Conservation (phyloP, 1,140 invertebrate genomes). For the Eulimnadia texana region DNA sequence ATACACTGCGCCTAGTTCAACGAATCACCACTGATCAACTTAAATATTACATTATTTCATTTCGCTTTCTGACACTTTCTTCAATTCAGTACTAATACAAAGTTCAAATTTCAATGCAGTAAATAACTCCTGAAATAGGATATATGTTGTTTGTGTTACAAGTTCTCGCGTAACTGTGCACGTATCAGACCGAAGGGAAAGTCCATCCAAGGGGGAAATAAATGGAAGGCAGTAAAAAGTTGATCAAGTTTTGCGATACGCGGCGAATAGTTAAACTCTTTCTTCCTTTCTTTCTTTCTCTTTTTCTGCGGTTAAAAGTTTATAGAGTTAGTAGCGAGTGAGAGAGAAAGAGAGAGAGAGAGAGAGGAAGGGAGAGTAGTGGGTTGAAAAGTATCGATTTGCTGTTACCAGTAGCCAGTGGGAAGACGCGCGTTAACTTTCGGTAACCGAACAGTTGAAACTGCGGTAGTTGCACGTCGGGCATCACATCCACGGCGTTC, state of each 20-base stretch:
- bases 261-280: too few species aligned
- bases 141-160: not conserved
- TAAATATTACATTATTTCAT: not conserved
- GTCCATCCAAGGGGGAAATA: not conserved
- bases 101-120: not conserved
- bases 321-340: not conserved
- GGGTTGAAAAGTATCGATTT: not conserved
- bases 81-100: not conserved
- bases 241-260: not conserved
- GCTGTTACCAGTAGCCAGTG: constrained; percentile 22
- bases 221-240: not conserved
- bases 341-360: not conserved
- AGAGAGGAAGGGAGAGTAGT: not conserved
- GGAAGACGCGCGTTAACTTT: constrained; percentile 16
- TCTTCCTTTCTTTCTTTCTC: too few species aligned
- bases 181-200: not conserved
- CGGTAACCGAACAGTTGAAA: constrained; percentile 50
- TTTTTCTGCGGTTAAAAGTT: not conserved
- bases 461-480: constrained; percentile 83
- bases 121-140: too few species aligned
- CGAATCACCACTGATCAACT: not conserved
- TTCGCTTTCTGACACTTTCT: not conserved
- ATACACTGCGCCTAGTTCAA: not conserved
- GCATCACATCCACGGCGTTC: constrained; percentile 78
- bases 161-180: not conserved